Base-by-base conservation (phyloP, 2,797 vertebrate species). In the Tapera naevia region DNA sequence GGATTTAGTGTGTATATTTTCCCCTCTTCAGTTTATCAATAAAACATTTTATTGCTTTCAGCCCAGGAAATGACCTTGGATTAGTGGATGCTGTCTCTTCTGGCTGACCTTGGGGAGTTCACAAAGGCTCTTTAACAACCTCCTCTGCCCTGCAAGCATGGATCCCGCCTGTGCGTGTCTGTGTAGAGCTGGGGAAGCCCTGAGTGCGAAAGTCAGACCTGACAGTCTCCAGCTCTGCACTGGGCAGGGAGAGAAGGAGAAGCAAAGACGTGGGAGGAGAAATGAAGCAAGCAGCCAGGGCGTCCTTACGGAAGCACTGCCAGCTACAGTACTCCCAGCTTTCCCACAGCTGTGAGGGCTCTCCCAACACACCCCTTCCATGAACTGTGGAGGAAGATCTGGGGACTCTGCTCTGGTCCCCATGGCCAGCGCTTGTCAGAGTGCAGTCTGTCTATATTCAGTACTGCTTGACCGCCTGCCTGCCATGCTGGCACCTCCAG, bases 21-120 rank as follows among this genome's bases (percentile, higher is more conserved):
- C 80, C 89, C 53, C 89, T 93, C 93, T 95, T 92, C 92, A 76
- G 95, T 96, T 97, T 98, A 98, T 99, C 98, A 98, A 98, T 99
- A 99, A 98, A 99, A 98, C 98, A 98, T 98, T 98, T 99, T 98
- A 98, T 98, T 98, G 98, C 97, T 99, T 98, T 98, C 98, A 98
- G 98, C 98, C 97, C 96, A 97, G 97, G 97, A 98, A 97, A 97
- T 98, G 98, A 99, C 99, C 98, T 99, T 98, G 98, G 94, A 96
- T 97, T 97, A 97, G 97, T 97, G 89, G 94, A 95, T 93, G 96
- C 96, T 92, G 97, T 98, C 98, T 98, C 97, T 98, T 98, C 98
- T 96, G 96, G 94, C 89, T 95, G 98, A 98, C 98, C 98, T 99
- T 99, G 98, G 98, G 97, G 97, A 98, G 98, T 98, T 98, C 94